phyloP scores from a whole-genome alignment of 1,140 invertebrate species.

The Psilanteris sp. region DNA sequence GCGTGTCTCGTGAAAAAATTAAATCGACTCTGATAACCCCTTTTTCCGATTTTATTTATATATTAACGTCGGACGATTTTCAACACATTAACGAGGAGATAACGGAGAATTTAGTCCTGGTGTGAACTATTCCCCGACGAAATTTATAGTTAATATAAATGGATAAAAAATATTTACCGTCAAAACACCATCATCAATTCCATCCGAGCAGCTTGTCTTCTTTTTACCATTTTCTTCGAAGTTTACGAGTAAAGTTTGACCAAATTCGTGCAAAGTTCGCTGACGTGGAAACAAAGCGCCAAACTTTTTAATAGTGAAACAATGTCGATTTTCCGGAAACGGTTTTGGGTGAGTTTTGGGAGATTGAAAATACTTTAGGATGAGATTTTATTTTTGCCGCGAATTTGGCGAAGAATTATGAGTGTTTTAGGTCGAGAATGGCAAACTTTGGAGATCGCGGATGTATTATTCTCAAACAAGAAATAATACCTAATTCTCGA shows the following conservation, averaged over 20 bases:
- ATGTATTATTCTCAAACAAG: too few relatives aligned
- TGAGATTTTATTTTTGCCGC: background rate
- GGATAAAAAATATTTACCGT: constrained; percentile 14
- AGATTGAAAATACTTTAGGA: constrained; percentile 12
- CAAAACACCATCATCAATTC: constrained; percentile 6
- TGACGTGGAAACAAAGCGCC: constrained; percentile 8
- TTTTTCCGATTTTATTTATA: too few relatives aligned
- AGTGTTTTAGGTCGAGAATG: constrained; percentile 20
- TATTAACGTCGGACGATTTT: too few relatives aligned
- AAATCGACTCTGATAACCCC: too few relatives aligned
- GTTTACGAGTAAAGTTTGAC: constrained; percentile 6
- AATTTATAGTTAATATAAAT: too few relatives aligned
- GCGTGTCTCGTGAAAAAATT: too few relatives aligned
- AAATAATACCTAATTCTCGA: too few relatives aligned
- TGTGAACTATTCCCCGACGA: too few relatives aligned
- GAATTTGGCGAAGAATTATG: background rate
- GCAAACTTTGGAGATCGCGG: too few relatives aligned
- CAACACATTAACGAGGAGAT: too few relatives aligned
- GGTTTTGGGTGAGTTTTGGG: constrained; percentile 3
- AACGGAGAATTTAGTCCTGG: too few relatives aligned
- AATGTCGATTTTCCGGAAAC: constrained; percentile 26
- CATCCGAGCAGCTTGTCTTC: background rate
- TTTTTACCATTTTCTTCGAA: background rate
- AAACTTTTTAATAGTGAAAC: constrained; percentile 36
- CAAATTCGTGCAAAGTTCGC: constrained; percentile 16